Base-by-base conservation (phyloP, 2,797 vertebrate genomes). In the Myotis findleyi region DNA sequence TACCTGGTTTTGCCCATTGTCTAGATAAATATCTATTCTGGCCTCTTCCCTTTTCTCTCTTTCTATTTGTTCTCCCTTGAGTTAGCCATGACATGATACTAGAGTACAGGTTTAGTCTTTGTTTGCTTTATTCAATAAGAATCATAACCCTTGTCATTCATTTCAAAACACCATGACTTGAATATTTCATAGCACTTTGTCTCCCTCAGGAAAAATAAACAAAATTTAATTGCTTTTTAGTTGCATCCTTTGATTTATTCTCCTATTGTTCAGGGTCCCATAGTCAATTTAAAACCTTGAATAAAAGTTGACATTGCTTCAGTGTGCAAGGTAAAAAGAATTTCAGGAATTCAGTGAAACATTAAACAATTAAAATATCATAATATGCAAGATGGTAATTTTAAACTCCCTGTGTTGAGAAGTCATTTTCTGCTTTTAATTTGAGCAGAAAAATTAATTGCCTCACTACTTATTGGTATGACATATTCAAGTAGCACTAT, bases 371-470 rank as follows among this genome's bases (percentile, higher is more conserved):
- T 66, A 53, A 91, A 87, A 69, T 72, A 75, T 55, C 36, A 41
- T 71, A 62, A 57, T 47, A 55, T n/a, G 11, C 36, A 53, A 53
- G 25, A 57, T 38, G 55, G 1, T 25, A 53, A 93, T 90, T 88
- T 95, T 90, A 77, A 95, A 85, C 4, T 89, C 30, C 23, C 77
- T 93, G 55, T 73, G n/a, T 77, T 72, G 20, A 6, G 38, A 96
- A 87, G 23, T 69, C 30, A 85, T 89, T n/a, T 53, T 96, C 59
- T 95, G 69, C 55, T 95, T 30, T 72, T n/a, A 83, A 53, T 66
- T 49, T 76, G 72, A 85, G 9, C 7, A 75, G 12, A 82, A 93
- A 93, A 80, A 27, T 30, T 18, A 55, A 62, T 62, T 72, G 73
- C 36, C 23, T 33, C 11, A 36, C 25, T 68, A 72, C 23, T 89